phyloP scores from a whole-genome alignment of 2,113 vertebrate species.

The Artemisiospiza belli region DNA sequence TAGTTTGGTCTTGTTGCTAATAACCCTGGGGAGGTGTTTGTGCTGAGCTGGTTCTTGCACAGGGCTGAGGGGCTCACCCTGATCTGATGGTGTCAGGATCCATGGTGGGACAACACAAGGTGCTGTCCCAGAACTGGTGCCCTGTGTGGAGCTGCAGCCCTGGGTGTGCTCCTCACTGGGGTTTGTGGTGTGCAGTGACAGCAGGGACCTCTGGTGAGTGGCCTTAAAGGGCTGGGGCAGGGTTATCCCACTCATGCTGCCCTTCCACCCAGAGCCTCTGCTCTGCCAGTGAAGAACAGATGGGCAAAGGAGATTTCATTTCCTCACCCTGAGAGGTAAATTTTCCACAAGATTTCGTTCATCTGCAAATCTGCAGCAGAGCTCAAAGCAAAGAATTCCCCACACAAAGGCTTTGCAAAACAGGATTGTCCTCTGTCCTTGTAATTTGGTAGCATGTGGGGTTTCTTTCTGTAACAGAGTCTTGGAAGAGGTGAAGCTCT shows the following conservation, averaged over 20 bases:
- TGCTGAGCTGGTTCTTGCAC: not conserved
- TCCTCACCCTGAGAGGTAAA: not conserved
- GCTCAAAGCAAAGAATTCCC: not conserved
- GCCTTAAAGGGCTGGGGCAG: not conserved
- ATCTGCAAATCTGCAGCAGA: not conserved
- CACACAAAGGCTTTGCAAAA: not conserved
- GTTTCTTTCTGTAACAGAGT: not conserved
- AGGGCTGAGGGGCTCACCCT: not conserved
- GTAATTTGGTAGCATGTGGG: not conserved
- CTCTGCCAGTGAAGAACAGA: not conserved
- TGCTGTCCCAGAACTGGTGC: not conserved
- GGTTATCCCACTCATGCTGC: not conserved
- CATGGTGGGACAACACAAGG: fast-evolving
- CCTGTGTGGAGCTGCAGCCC: not conserved
- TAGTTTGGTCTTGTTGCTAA: constrained; percentile 10
- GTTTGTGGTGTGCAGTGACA: not conserved
- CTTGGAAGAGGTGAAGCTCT: not conserved
- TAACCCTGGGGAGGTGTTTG: not conserved
- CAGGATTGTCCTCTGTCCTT: not conserved
- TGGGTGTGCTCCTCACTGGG: fast-evolving
- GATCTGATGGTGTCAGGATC: not conserved
- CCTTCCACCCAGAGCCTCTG: not conserved
- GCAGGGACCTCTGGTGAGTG: not conserved
- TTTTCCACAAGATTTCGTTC: not conserved
- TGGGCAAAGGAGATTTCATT: not conserved